Percentiles rank a stretch among this genome's conserved stretches.
These are phyloP conservation scores for Rhopalosiphum padi DNA, from an alignment of 1,140 invertebrate species.

Conservation along the genomic window DNA sequence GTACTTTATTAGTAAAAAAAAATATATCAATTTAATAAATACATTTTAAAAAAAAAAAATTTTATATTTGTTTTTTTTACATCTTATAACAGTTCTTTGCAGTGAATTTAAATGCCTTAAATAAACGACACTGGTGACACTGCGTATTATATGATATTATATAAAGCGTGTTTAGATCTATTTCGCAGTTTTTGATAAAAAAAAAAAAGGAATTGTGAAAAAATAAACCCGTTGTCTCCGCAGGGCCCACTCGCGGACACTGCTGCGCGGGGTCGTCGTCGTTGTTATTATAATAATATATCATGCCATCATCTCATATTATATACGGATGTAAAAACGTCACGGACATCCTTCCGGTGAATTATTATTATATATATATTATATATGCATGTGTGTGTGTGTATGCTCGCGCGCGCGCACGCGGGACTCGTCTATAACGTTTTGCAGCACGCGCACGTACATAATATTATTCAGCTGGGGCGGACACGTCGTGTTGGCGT, in stretches of 20 bases:
- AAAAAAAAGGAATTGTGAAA: background rate
- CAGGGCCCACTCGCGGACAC: background rate
- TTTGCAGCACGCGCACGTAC: background rate
- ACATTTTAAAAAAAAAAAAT: no score
- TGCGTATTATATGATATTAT: background rate
- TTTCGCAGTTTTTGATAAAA: background rate
- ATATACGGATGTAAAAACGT: slow-evolving; percentile 16
- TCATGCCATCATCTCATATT: background rate
- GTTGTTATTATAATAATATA: background rate
- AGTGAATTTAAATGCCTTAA: background rate
- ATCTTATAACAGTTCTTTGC: background rate
- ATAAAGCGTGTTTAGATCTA: background rate
- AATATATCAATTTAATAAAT: background rate
- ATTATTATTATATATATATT: background rate
- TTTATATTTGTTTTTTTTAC: background rate
- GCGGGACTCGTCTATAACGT: background rate
- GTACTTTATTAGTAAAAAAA: background rate
- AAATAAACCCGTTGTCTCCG: background rate
- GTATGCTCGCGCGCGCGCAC: rapidly evolving
- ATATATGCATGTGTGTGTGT: background rate
- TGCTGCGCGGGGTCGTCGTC: background rate
- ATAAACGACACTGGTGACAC: background rate
- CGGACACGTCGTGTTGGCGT: background rate
- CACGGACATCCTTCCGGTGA: background rate
- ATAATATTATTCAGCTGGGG: slow-evolving; percentile 9